These are phyloP conservation scores for Encarsia formosa DNA, from an alignment of 2,888 invertebrate genomes.

Conservation along the genomic window DNA sequence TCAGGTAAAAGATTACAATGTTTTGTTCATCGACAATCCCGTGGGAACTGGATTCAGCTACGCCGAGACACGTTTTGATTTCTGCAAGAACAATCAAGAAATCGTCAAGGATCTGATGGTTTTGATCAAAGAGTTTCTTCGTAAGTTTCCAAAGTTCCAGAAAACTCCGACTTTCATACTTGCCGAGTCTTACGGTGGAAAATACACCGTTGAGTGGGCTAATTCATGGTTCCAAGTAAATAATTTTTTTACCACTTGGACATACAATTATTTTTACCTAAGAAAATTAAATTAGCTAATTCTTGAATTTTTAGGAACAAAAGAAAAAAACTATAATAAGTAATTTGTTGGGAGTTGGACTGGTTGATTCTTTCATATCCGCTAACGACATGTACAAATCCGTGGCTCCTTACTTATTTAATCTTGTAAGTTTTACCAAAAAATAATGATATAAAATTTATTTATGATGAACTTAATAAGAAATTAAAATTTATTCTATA, in stretches of 20 bases:
- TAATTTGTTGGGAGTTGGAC: conserved; percentile 39
- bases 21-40: conserved; percentile 86
- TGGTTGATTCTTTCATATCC: conserved; percentile 39
- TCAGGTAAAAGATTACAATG: conserved; percentile 66
- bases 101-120: conserved; percentile 73
- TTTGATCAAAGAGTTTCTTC: conserved; percentile 67
- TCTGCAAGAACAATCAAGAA: conserved; percentile 57
- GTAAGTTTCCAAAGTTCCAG: conserved; percentile 65
- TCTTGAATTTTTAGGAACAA: conserved; percentile 21
- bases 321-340: conserved; percentile 30
- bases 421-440: conserved; percentile 1
- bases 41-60: conserved; percentile 87
- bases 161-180: conserved; percentile 76
- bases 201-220: conserved; percentile 85
- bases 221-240: conserved; percentile 55
- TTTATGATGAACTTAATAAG: not conserved
- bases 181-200: conserved; percentile 88
- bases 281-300: not conserved
- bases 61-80: conserved; percentile 57
- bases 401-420: conserved; percentile 32
- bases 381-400: conserved; percentile 37
- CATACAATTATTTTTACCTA: not conserved
- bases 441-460: not conserved
- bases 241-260: conserved; percentile 1
- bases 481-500: no score